phyloP scores from a whole-genome alignment of 2,888 invertebrate species.

The Amphipoea lucens region DNA sequence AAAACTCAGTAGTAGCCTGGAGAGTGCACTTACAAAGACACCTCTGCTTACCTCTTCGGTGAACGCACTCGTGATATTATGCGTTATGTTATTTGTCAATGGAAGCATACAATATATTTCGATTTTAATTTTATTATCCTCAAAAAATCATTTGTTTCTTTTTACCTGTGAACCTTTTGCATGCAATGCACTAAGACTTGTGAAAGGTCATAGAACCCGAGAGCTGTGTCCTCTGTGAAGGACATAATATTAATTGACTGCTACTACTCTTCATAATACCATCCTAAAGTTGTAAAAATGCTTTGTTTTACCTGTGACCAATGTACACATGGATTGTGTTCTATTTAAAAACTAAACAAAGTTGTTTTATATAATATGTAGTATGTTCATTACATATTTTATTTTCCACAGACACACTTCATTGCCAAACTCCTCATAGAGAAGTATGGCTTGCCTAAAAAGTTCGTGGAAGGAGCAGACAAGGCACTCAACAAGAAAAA shows the following conservation, averaged over 20 bases:
- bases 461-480: constrained; percentile 94
- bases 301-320: not conserved
- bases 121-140: constrained; percentile 8
- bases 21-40: no score
- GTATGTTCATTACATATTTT: not conserved
- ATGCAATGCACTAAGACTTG: not conserved
- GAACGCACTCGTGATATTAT: not conserved
- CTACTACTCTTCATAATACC: not conserved
- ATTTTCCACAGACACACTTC: constrained; percentile 83
- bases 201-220: constrained; percentile 33
- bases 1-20: not conserved
- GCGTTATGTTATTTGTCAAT: not conserved
- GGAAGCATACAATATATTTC: not conserved
- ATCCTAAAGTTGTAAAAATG: not conserved
- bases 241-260: not conserved
- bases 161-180: constrained; percentile 23
- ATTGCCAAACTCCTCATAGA: constrained; percentile 91
- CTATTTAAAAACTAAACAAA: not conserved
- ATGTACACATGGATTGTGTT: not conserved
- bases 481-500: constrained; percentile 93
- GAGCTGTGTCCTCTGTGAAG: constrained; percentile 18
- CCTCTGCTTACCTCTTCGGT: not conserved
- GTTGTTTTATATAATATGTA: not conserved
- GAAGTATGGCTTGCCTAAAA: constrained; percentile 94
- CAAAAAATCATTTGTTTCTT: not conserved